These are phyloP conservation scores for Synchiropus splendidus DNA, from an alignment of 2,113 vertebrate species.

Conservation along the genomic window DNA sequence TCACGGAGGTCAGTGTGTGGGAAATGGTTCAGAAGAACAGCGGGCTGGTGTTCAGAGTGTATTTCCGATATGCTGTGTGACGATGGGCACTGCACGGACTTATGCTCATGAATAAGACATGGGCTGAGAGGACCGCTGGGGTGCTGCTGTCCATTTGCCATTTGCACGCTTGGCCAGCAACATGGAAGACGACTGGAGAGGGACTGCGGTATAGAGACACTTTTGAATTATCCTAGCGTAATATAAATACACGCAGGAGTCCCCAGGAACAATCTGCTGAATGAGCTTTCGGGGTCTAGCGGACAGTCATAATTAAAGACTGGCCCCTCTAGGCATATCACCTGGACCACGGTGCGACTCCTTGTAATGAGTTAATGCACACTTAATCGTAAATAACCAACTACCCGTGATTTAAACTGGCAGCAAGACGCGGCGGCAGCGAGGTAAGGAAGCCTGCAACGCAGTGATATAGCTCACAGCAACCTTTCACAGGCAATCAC, in stretches of 20 bases:
- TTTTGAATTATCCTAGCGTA: constrained; percentile 26
- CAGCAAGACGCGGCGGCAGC: too few relatives aligned
- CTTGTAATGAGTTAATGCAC: too few relatives aligned
- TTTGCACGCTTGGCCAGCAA: constrained; percentile 63
- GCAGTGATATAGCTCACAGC: too few relatives aligned
- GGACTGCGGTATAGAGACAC: constrained; percentile 27
- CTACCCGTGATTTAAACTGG: too few relatives aligned
- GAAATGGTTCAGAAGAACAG: constrained; percentile 20
- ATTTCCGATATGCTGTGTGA: constrained; percentile 54
- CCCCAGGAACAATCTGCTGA: constrained; percentile 25
- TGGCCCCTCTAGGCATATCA: constrained; percentile 27
- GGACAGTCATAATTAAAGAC: constrained; percentile 39
- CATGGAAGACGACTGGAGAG: constrained; percentile 44
- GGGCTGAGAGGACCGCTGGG: constrained; percentile 32
- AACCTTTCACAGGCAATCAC: too few relatives aligned
- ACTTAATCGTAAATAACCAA: too few relatives aligned
- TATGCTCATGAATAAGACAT: constrained; percentile 69
- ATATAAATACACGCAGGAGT: constrained; percentile 31
- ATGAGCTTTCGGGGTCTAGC: constrained; percentile 32
- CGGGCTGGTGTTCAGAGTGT: constrained; percentile 30
- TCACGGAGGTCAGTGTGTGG: constrained; percentile 38
- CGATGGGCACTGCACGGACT: constrained; percentile 38
- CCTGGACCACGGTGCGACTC: constrained; percentile 3
- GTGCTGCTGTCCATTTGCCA: constrained; percentile 58
- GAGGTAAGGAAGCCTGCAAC: too few relatives aligned